phyloP scores from a whole-genome alignment of 1,140 invertebrate genomes.

The Lucilia sericata region DNA sequence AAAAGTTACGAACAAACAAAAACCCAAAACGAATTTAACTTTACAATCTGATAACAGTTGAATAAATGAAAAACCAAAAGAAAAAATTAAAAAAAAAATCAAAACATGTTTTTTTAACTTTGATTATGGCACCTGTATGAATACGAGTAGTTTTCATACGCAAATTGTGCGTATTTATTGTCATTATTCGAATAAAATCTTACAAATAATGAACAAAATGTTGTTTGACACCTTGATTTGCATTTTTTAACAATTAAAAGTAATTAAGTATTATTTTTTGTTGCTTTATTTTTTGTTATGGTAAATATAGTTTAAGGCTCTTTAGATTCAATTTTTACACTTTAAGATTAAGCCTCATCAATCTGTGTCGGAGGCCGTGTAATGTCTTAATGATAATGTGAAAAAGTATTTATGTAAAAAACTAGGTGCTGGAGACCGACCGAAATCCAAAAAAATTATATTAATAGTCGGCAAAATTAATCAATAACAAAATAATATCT shows the following conservation, averaged over 20 bases:
- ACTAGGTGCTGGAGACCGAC: no score
- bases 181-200: constrained; percentile 1
- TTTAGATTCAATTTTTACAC: neutral
- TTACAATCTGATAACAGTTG: constrained; percentile 28
- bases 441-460: no score
- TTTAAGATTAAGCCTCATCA: no score
- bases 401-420: no score
- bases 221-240: constrained; percentile 37
- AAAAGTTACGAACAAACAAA: neutral
- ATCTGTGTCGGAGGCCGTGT: no score
- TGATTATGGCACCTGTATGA: constrained; percentile 31
- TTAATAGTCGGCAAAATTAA: no score
- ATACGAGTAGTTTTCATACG: constrained; percentile 38
- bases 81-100: neutral
- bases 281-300: neutral
- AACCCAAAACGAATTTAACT: constrained; percentile 20
- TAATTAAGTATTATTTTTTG: neutral
- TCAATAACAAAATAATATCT: no score
- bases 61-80: neutral
- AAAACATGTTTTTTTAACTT: neutral
- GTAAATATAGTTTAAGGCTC: constrained; percentile 36
- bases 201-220: constrained; percentile 35
- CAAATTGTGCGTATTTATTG: constrained; percentile 41
- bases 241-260: constrained; percentile 37
- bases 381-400: no score